Evolutionary conservation across 2,113 vertebrate species (phyloP).

Genomic region (Climacteris rufus): DNA sequence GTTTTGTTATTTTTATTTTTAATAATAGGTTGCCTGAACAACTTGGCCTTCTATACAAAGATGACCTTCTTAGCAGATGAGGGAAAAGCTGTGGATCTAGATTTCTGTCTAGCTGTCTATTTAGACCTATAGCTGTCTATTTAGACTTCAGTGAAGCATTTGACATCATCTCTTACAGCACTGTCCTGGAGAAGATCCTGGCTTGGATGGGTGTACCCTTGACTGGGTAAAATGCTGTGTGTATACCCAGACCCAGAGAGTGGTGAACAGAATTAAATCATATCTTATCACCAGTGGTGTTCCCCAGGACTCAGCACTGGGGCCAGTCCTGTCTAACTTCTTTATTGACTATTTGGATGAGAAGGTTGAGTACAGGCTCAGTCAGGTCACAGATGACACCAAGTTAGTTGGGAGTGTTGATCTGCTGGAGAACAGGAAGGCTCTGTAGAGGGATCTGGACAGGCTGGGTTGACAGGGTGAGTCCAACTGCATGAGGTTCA

Average conservation of each 20-base stretch:
- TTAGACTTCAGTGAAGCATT: not conserved
- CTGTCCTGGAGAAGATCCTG: not conserved
- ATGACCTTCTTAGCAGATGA: not conserved
- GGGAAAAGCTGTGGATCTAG: not conserved
- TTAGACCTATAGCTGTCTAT: not conserved
- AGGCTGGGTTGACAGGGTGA: not conserved
- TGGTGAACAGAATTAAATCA: not conserved
- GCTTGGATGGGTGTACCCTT: not conserved
- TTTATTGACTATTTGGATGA: not conserved
- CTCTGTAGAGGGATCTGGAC: not conserved
- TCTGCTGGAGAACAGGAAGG: not conserved
- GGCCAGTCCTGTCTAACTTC: not conserved
- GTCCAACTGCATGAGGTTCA: not conserved
- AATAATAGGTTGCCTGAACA: not conserved
- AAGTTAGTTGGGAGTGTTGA: not conserved
- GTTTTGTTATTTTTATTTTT: not conserved
- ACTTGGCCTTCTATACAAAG: not conserved
- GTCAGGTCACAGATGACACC: not conserved
- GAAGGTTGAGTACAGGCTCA: not conserved
- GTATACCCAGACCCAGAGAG: not conserved
- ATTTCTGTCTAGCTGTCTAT: not conserved
- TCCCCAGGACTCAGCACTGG: not conserved
- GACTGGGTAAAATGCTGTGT: not conserved
- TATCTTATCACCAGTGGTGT: not conserved
- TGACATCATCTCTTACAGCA: accelerated